These are phyloP conservation scores for Amblyteles armatorius DNA, from an alignment of 2,888 invertebrate genomes.

Conservation along the genomic window DNA sequence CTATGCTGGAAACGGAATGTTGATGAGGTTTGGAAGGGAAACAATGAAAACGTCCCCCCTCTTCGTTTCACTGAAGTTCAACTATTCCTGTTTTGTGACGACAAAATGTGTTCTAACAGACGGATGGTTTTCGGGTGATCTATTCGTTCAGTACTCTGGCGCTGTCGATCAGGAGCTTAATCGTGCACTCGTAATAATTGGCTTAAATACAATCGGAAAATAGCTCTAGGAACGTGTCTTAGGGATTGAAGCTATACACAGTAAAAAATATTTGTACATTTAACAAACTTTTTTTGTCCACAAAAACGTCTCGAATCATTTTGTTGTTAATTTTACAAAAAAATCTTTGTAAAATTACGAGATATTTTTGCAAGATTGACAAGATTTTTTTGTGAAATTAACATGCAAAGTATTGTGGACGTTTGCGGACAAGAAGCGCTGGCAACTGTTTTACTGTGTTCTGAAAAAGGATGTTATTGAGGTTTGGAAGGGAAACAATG, in stretches of 20 bases:
- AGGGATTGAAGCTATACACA: not conserved
- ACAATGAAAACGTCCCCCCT: not conserved
- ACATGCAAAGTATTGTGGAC: too few relatives aligned
- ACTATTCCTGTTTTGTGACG: too few relatives aligned
- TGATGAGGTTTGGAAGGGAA: not conserved
- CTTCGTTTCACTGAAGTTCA: not conserved
- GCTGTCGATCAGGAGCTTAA: not conserved
- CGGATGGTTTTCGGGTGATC: too few relatives aligned
- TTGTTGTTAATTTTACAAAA: too few relatives aligned
- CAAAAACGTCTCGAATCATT: too few relatives aligned
- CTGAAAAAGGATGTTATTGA: not conserved
- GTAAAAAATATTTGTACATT: too few relatives aligned
- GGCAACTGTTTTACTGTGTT: not conserved
- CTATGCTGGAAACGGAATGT: not conserved
- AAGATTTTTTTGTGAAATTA: too few relatives aligned
- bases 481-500: not conserved
- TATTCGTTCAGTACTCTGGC: not conserved
- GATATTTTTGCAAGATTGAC: too few relatives aligned
- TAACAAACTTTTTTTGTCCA: too few relatives aligned
- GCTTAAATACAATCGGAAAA: not conserved
- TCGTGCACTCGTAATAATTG: constrained; percentile 4
- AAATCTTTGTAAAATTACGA: too few relatives aligned
- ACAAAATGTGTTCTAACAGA: too few relatives aligned
- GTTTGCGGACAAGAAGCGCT: too few relatives aligned
- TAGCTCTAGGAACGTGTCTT: constrained; percentile 14